Evolutionary conservation across 1,140 invertebrate genomes (phyloP), one percentile per base, ranked within the genome.

Genomic region (Idris sp.): DNA sequence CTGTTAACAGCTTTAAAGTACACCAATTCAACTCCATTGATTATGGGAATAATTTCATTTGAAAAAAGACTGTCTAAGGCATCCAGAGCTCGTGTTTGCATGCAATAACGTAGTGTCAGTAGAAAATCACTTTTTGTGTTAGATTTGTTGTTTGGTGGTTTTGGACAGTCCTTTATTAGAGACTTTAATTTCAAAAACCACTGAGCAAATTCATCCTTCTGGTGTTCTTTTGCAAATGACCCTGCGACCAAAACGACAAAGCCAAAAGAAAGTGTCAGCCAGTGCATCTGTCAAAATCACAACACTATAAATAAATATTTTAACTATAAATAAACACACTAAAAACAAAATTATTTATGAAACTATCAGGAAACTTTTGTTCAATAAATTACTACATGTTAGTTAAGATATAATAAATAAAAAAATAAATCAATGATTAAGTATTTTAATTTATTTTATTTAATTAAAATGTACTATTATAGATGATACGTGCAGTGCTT

Each of bases 11-110:
- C 18, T 2, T 73, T 73, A 15, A 76, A 81, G 0, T 81, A 75
- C 2, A 87, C 64, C 4, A 87, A 53, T 30, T 81, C 54, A 30
- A 87, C 16, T 4, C 84, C 84, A 11, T 83, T 76, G 7, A 81
- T 31, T n/a, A 87, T 19, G 2, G 83, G 71, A 36, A 87, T 87
- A 9, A 82, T 35, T 33, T 87, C 79, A 11, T 81, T 46, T 1
- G 49, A 49, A 4, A 86, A 41, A n/a, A 84, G 16, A 4, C 49
- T 48, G 38, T 86, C 83, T 5, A 86, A 48, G 1, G 76, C 74
- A 4, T 74, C 44, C 10, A 84, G 16, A 0, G 74, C 77, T 15
- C 78, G 76, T 6, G 73, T 71, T 51, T 85, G 83, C 33, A 85
- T 54, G 22, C 84, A 86, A 5, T 44, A 36, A 11, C 75, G 56